Conservation (phyloP, 2,797 vertebrate species). For the Kryptolebias ocellatus region DNA sequence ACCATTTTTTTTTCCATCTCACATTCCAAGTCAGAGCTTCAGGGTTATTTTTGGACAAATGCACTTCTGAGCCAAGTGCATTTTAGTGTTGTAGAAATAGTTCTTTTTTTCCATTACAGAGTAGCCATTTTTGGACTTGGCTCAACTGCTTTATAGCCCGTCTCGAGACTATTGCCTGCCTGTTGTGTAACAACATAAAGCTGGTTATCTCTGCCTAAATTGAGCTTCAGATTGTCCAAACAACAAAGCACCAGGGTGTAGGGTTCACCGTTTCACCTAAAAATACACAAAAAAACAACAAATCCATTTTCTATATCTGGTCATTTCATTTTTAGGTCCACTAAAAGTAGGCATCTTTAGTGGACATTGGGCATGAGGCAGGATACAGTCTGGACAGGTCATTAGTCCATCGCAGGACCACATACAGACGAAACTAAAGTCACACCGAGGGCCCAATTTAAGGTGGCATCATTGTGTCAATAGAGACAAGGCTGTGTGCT, state of each 20-base stretch:
- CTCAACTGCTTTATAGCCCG: slow-evolving; percentile 34
- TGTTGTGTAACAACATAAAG: slow-evolving; percentile 18
- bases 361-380: too few species aligned
- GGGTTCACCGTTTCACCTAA: too few species aligned
- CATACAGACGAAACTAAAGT: too few species aligned
- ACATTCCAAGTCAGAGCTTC: slow-evolving; percentile 31
- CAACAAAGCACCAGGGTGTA: neutral
- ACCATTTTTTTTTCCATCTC: neutral
- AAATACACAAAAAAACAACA: too few species aligned
- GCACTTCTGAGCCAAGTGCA: slow-evolving; percentile 18
- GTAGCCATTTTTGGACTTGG: slow-evolving; percentile 41
- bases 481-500: too few species aligned
- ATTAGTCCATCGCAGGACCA: too few species aligned
- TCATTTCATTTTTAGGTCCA: too few species aligned
- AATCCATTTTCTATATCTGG: too few species aligned
- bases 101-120: slow-evolving; percentile 31
- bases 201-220: neutral
- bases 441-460: too few species aligned
- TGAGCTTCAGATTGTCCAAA: neutral
- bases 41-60: slow-evolving; percentile 49
- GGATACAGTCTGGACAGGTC: too few species aligned
- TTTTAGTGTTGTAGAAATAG: slow-evolving; percentile 53
- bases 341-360: too few species aligned
- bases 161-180: slow-evolving; percentile 17
- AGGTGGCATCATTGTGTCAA: too few species aligned